Base-by-base conservation (phyloP, 2,888 invertebrate genomes). In the Polietes domitor region DNA sequence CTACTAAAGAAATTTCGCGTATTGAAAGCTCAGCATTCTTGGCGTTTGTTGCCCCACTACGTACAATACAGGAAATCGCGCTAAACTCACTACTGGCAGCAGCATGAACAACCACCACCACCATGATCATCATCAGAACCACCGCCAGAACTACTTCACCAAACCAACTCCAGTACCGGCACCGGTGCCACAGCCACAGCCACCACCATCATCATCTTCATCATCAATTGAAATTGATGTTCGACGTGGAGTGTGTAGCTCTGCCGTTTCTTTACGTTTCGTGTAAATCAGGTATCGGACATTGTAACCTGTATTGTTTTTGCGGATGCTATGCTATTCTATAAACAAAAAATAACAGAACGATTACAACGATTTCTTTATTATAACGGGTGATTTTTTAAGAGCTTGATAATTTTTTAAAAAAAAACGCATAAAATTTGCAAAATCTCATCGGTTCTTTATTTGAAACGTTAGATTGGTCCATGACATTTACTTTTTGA, bases 1-100 rank as follows among this genome's bases (percentile, higher is more conserved):
- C 15, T 21, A 2, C 58, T 41, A 70, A 74, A 26, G 61, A 43
- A 68, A 75, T 58, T 58, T 28, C 53, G 61, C 68, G 37, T 68
- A 68, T 68, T 68, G 68, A 68, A 68, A 68, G 68, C 68, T 68
- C 68, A 68, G 68, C 68, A 68, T 68, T 68, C 68, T 68, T 68
- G 43, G 68, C 68, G 24, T 21, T 68, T 37, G 21, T 19, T 24
- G 12, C 4, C 26, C 41, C 68, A 43, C 19, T 28, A n/a, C 12
- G 17, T n/a, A 37, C 41, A 12, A 50, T 81, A 79, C 81, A 84
- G 84, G 84, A 84, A 84, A 84, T 84, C 72, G 77, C 71, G 65
- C 55, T 71, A 53, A 80, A 77, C 80, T 70, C 79, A 81, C 81
- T 84, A 74, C 63, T 80, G 9, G n/a, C 12, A n/a, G 47, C n/a